These are phyloP conservation scores for Hirundichthys speculiger DNA, from an alignment of 2,113 vertebrate species.

Conservation along the genomic window DNA sequence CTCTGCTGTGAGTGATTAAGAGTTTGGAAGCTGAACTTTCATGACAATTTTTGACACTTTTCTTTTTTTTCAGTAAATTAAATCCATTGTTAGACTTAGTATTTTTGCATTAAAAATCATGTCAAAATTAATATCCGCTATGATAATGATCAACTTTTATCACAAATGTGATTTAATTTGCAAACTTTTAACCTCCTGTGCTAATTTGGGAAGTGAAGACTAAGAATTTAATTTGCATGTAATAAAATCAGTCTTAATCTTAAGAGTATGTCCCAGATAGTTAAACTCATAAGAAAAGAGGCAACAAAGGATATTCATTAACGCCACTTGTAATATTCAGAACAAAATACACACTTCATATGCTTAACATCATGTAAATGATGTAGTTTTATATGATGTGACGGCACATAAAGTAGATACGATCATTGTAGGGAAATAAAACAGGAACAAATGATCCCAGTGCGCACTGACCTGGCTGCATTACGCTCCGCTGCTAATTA, in stretches of 20 bases:
- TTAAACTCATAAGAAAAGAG: slow-evolving; percentile 1
- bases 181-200: slow-evolving; percentile 27
- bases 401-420: slow-evolving; percentile 20
- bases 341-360: not conserved
- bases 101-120: slow-evolving; percentile 13
- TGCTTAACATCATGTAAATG: not conserved
- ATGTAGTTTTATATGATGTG: slow-evolving; percentile 10
- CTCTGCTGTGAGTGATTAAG: slow-evolving; percentile 5
- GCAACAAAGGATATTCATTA: not conserved
- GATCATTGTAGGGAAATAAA: slow-evolving; percentile 37
- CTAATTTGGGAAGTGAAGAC: slow-evolving; percentile 21
- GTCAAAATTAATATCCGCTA: slow-evolving; percentile 23
- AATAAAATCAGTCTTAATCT: slow-evolving; percentile 23
- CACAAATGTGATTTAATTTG: slow-evolving; percentile 28
- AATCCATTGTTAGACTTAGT: not conserved
- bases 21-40: not conserved
- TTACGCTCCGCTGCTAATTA: slow-evolving; percentile 43
- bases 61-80: slow-evolving; percentile 1
- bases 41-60: not conserved
- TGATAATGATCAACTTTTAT: slow-evolving; percentile 1
- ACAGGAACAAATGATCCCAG: not conserved
- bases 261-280: not conserved
- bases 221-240: slow-evolving; percentile 8
- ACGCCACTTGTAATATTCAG: not conserved
- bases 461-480: slow-evolving; percentile 22